A percentile compares a stretch with the other conserved stretches of the same genome.
Evolutionary conservation across 1,140 invertebrate genomes (phyloP).

Genomic region (Brachionus rubens): DNA sequence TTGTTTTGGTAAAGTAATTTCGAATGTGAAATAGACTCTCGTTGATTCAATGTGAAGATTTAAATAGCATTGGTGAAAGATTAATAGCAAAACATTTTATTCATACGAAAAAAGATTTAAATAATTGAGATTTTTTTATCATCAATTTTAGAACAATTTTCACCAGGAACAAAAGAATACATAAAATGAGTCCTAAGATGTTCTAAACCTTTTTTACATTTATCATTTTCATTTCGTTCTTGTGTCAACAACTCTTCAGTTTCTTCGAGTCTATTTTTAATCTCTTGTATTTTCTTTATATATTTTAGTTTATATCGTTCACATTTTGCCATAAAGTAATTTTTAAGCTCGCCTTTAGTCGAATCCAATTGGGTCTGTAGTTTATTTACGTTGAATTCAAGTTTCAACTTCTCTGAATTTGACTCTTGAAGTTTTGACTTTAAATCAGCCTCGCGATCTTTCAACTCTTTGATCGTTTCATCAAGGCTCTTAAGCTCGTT

Average conservation of each 20-base stretch:
- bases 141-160: background rate
- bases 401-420: background rate
- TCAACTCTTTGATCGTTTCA: background rate
- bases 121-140: background rate
- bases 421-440: background rate
- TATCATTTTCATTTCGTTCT: background rate
- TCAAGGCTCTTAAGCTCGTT: constrained; percentile 4
- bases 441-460: background rate
- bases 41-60: no score
- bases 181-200: constrained; percentile 42
- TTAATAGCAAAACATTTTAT: no score
- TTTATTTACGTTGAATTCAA: constrained; percentile 14
- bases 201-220: constrained; percentile 18
- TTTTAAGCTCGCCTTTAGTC: background rate
- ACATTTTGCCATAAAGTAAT: constrained; percentile 36
- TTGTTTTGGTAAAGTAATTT: no score
- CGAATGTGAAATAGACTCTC: no score
- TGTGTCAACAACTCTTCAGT: background rate
- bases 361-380: background rate
- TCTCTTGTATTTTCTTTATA: constrained; percentile 4
- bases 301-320: constrained; percentile 35
- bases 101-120: no score
- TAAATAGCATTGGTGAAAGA: no score
- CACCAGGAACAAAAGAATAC: background rate
- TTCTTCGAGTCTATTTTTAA: background rate